Evolutionary conservation across 2,113 vertebrate species (phyloP).

Genomic region (Hydrochoerus hydrochaeris): DNA sequence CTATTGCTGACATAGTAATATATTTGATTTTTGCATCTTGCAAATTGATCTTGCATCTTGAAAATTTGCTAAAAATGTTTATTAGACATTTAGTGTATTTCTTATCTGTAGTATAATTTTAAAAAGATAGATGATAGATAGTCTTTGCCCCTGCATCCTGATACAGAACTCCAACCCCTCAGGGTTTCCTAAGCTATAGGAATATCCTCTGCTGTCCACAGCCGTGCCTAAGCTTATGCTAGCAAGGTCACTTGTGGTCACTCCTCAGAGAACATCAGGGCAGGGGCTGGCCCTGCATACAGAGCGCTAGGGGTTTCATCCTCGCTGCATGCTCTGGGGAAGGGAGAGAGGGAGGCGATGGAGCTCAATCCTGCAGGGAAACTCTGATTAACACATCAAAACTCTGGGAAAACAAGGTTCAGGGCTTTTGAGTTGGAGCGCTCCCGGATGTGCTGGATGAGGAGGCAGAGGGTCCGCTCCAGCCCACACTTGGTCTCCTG

Average conservation of each 20-base stretch:
- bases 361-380: not conserved
- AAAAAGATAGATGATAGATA: not conserved
- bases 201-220: constrained; percentile 10
- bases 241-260: not conserved
- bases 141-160: not conserved
- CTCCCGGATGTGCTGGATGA: not conserved
- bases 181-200: not conserved
- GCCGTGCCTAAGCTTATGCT: not conserved
- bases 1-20: constrained; percentile 1
- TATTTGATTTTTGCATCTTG: not conserved
- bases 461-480: not conserved
- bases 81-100: not conserved
- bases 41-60: not conserved
- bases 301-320: not conserved
- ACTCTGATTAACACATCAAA: not conserved
- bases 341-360: not conserved
- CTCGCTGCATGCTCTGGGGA: not conserved
- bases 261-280: not conserved
- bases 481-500: not conserved
- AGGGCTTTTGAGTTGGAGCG: not conserved
- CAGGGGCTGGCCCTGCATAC: not conserved
- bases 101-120: not conserved
- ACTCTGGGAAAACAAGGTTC: not conserved
- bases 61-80: not conserved
- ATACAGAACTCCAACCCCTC: not conserved